A percentile compares a stretch with the other conserved stretches of the same genome.
Conservation (phyloP, 1,140 invertebrate genomes). For the Conus betulinus region DNA sequence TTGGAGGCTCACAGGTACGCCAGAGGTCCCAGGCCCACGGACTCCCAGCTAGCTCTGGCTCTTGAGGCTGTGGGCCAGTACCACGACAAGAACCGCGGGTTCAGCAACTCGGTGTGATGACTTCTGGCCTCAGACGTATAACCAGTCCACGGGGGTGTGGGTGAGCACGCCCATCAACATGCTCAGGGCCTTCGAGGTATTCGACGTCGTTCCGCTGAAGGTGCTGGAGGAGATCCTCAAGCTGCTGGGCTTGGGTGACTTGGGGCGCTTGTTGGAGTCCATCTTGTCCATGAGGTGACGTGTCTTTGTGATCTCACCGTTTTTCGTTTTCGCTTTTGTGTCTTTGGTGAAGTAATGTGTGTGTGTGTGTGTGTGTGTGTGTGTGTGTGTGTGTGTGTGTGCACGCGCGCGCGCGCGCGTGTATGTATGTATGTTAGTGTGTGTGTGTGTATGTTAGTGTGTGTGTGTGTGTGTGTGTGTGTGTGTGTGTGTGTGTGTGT, state of each 20-base stretch:
- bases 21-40: constrained; percentile 43
- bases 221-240: constrained; percentile 62
- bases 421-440: too few relatives aligned
- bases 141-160: constrained; percentile 53
- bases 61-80: constrained; percentile 59
- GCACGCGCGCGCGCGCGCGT: too few relatives aligned
- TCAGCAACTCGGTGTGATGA: constrained; percentile 59
- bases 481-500: too few relatives aligned
- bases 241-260: constrained; percentile 52
- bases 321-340: too few relatives aligned
- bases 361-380: too few relatives aligned
- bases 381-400: too few relatives aligned
- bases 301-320: not conserved
- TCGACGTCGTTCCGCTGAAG: constrained; percentile 53
- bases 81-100: constrained; percentile 55
- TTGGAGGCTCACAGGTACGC: constrained; percentile 59
- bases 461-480: too few relatives aligned
- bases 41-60: constrained; percentile 53
- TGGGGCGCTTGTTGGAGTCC: constrained; percentile 49
- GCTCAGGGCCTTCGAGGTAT: constrained; percentile 51
- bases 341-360: too few relatives aligned
- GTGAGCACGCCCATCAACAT: constrained; percentile 64
- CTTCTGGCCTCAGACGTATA: constrained; percentile 69
- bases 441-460: too few relatives aligned
- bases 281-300: constrained; percentile 49